A percentile compares a stretch with the other conserved stretches of the same genome.
phyloP scores from a whole-genome alignment of 2,113 vertebrate species.

The Ictalurus furcatus region DNA sequence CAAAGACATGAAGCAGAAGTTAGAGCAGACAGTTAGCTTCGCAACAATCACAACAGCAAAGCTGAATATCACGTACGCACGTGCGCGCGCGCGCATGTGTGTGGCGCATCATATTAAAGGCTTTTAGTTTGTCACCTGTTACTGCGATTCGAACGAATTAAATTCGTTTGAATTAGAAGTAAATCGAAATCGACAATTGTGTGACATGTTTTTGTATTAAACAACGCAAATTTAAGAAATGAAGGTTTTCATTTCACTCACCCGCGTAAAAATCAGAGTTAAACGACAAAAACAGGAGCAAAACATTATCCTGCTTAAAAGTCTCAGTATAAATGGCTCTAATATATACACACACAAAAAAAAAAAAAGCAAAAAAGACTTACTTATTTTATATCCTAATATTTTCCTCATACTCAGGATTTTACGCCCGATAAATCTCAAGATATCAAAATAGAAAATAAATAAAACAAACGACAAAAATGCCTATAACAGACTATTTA shows the following conservation, averaged over 20 bases:
- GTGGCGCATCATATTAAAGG: not conserved
- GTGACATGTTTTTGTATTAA: not conserved
- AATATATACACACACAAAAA: too few species aligned
- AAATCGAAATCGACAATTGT: too few species aligned
- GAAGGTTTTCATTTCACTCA: not conserved
- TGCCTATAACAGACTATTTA: too few species aligned
- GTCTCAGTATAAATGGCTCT: not conserved
- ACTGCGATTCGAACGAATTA: not conserved
- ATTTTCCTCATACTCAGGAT: too few species aligned
- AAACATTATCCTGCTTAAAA: not conserved
- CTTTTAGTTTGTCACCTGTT: not conserved
- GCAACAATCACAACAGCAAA: constrained; percentile 32
- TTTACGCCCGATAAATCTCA: too few species aligned
- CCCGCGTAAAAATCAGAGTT: not conserved
- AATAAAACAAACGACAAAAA: too few species aligned
- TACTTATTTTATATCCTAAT: too few species aligned
- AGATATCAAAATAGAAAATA: too few species aligned
- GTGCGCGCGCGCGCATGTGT: not conserved
- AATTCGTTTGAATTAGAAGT: too few species aligned
- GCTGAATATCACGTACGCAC: not conserved
- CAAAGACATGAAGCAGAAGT: constrained; percentile 43
- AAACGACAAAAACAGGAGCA: not conserved
- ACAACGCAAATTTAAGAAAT: not conserved
- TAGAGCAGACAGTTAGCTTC: constrained; percentile 45
- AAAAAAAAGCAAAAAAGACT: not conserved